phyloP scores from a whole-genome alignment of 1,140 invertebrate species.

The Helicoverpa armigera region DNA sequence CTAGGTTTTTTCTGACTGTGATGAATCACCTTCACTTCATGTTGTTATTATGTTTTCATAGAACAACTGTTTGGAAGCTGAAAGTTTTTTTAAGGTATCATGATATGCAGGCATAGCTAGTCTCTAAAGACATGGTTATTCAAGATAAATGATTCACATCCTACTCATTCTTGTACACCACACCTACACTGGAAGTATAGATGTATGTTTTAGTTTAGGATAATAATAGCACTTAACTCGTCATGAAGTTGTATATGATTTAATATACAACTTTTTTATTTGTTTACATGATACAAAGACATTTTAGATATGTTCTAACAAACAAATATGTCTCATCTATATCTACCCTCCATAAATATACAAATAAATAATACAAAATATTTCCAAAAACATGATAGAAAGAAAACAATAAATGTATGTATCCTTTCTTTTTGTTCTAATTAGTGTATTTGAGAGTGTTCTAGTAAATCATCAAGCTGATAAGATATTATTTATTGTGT shows the following conservation, averaged over 20 bases:
- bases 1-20: slow-evolving; percentile 6
- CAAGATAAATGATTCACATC: not conserved
- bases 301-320: no score
- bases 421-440: not conserved
- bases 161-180: not conserved
- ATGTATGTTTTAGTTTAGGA: not conserved
- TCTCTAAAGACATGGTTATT: not conserved
- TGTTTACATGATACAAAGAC: no score
- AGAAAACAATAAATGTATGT: not conserved
- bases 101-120: not conserved
- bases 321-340: no score
- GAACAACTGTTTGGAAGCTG: not conserved
- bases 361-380: not conserved
- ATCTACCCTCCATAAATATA: not conserved
- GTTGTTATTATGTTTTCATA: slow-evolving; percentile 22
- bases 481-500: slow-evolving; percentile 40
- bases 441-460: not conserved
- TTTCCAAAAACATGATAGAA: not conserved
- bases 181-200: slow-evolving; percentile 20
- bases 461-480: slow-evolving; percentile 38
- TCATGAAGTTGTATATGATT: not conserved
- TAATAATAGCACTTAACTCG: not conserved
- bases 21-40: slow-evolving; percentile 24
- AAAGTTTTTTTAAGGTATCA: not conserved
- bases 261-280: no score